These are phyloP conservation scores for Microvelia longipes DNA, from an alignment of 1,140 invertebrate species.

Conservation along the genomic window DNA sequence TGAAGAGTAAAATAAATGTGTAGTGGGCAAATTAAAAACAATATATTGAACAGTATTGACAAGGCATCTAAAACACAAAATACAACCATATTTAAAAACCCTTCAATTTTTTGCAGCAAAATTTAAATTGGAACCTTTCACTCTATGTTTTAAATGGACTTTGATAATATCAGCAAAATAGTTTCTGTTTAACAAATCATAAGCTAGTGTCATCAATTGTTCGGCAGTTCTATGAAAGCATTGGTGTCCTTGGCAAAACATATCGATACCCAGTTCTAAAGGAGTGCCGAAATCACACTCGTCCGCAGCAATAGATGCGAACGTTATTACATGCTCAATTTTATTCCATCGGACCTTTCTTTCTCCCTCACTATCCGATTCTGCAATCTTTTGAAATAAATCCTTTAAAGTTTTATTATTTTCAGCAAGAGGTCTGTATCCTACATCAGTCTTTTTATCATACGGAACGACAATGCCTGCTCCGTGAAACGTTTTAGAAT, in stretches of 20 bases:
- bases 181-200: slow-evolving; percentile 54
- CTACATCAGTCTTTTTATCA: slow-evolving; percentile 58
- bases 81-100: too few species aligned
- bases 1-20: too few species aligned
- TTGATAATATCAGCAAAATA: slow-evolving; percentile 56
- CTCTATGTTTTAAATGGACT: slow-evolving; percentile 45
- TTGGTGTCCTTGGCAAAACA: slow-evolving; percentile 59
- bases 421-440: slow-evolving; percentile 59
- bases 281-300: slow-evolving; percentile 89
- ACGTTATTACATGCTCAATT: slow-evolving; percentile 57
- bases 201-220: slow-evolving; percentile 54
- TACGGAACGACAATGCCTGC: slow-evolving; percentile 80
- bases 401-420: slow-evolving; percentile 52
- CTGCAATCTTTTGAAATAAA: slow-evolving; percentile 42
- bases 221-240: slow-evolving; percentile 47
- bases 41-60: too few species aligned
- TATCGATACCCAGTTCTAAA: slow-evolving; percentile 69
- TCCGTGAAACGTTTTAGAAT: slow-evolving; percentile 65
- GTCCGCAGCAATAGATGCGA: slow-evolving; percentile 74
- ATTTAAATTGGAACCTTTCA: slow-evolving; percentile 31
- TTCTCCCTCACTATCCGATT: slow-evolving; percentile 41
- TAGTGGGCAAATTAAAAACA: too few species aligned
- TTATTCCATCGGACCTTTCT: slow-evolving; percentile 40
- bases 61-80: too few species aligned
- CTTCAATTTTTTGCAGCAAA: too few species aligned